Base-by-base conservation (phyloP, 2,888 invertebrate species). In the Heliconius hortense region DNA sequence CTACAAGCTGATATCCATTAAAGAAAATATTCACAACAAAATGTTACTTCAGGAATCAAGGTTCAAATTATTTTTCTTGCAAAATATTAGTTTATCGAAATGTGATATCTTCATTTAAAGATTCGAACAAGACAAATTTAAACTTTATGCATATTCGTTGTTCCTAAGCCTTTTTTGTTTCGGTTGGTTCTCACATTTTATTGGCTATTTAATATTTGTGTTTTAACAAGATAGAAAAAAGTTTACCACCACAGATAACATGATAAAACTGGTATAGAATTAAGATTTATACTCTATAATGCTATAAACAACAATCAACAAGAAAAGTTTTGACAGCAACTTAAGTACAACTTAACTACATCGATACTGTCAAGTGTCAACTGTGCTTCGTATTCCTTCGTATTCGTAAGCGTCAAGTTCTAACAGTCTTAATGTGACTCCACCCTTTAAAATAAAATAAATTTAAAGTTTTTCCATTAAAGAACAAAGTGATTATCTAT, bases 381-480 rank as follows among this genome's bases (percentile, higher is more conserved):
- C 18, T 48, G 18, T 48, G 48, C 48, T 48, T 43, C 18, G 62
- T 18, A 35, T 31, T 35, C 63, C 48, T 48, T 43, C 18, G 62
- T 18, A 35, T 31, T 35, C 63, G 15, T 2, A 31, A 24, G 66
- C 39, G 66, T 69, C n/a, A 69, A 69, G 31, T 69, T 69, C 24
- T 11, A 69, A 69, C 69, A 69, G 69, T 56, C 53, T 69, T 69
- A 15, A 21, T 21, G 24, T 69, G 69, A 69, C 69, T 69, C 69
- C 69, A 69, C 69, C 69, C 69, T 56, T 35, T n/a, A 7, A 69
- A 56, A 56, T 5, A 8, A 43, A 24, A 24, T 15, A 66, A 66
- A 24, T 43, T 26, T 24, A 24, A 39, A 43, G 24, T 39, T 24
- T 8, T 24, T 0, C 15, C 15, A 24, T 24, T 15, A 66, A 66